phyloP scores from a whole-genome alignment of 2,113 vertebrate genomes.

The Pantherophis guttatus region DNA sequence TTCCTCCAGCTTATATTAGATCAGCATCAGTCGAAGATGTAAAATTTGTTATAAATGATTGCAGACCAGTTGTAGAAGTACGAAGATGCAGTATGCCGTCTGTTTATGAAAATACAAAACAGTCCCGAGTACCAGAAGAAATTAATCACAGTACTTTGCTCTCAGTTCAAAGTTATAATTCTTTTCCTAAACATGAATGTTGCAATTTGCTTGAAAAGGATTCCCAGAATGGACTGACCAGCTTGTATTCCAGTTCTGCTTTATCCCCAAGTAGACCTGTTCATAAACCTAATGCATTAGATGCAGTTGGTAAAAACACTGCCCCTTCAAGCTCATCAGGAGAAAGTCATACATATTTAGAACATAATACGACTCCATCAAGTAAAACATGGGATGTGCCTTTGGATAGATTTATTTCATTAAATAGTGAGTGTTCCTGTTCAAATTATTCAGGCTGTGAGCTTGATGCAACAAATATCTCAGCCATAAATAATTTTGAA shows the following conservation, averaged over 20 bases:
- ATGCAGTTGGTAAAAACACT: slow-evolving; percentile 44
- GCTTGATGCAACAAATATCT: slow-evolving; percentile 53
- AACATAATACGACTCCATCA: slow-evolving; percentile 58
- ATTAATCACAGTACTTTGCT: slow-evolving; percentile 43
- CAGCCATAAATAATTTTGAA: slow-evolving; percentile 57
- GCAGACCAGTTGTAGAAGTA: slow-evolving; percentile 72
- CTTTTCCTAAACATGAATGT: slow-evolving; percentile 71
- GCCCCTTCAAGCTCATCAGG: slow-evolving; percentile 47
- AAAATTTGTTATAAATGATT: slow-evolving; percentile 76
- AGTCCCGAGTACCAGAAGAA: slow-evolving; percentile 72
- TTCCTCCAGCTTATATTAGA: slow-evolving; percentile 79
- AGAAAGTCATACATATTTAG: slow-evolving; percentile 52
- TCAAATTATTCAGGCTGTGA: slow-evolving; percentile 57
- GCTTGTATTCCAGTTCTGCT: slow-evolving; percentile 56
- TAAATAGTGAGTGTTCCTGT: slow-evolving; percentile 58
- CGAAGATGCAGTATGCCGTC: slow-evolving; percentile 71
- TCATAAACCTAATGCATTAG: slow-evolving; percentile 63
- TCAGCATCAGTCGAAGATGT: slow-evolving; percentile 86
- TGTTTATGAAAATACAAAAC: slow-evolving; percentile 69
- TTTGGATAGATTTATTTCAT: slow-evolving; percentile 62
- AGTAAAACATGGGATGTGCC: slow-evolving; percentile 65
- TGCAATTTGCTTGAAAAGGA: slow-evolving; percentile 63
- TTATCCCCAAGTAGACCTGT: slow-evolving; percentile 52
- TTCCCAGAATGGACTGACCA: slow-evolving; percentile 44
- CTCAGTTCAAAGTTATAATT: slow-evolving; percentile 43